Evolutionary conservation across 2,797 vertebrate genomes (phyloP).

Genomic region (Glyptemys insculpta): DNA sequence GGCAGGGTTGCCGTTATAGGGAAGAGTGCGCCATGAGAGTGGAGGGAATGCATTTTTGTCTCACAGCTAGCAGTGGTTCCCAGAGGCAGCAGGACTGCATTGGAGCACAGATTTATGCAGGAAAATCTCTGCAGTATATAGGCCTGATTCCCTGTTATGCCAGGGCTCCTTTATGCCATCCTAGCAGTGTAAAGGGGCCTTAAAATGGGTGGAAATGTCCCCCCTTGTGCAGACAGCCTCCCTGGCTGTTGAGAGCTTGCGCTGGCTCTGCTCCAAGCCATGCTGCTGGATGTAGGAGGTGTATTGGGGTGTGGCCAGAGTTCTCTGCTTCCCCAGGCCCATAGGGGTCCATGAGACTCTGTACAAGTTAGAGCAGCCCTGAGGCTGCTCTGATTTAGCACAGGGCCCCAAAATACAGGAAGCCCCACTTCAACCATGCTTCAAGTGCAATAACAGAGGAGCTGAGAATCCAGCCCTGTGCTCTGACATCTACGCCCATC

Average conservation of each 20-base stretch:
- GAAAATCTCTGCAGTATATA: not conserved
- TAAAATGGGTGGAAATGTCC: not conserved
- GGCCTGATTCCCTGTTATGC: not conserved
- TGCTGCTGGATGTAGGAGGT: not conserved
- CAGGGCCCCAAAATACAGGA: not conserved
- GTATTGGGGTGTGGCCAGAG: no score
- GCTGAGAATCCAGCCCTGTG: not conserved
- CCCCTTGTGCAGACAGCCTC: not conserved
- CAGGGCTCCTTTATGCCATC: not conserved
- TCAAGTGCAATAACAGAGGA: not conserved
- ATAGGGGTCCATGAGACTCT: not conserved
- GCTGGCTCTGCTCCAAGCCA: accelerated
- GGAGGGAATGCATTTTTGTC: not conserved
- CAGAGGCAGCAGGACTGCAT: not conserved
- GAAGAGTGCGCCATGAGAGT: accelerated
- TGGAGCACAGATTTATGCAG: not conserved
- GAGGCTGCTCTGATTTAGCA: not conserved
- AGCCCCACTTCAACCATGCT: not conserved
- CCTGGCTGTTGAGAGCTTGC: accelerated
- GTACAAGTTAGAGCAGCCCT: not conserved
- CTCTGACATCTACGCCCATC: not conserved
- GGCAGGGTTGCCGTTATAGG: not conserved
- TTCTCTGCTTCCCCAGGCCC: not conserved
- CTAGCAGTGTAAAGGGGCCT: not conserved
- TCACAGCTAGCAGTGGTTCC: not conserved